Evolutionary conservation across 2,113 vertebrate genomes (phyloP).

Genomic region (Odontesthes bonariensis): DNA sequence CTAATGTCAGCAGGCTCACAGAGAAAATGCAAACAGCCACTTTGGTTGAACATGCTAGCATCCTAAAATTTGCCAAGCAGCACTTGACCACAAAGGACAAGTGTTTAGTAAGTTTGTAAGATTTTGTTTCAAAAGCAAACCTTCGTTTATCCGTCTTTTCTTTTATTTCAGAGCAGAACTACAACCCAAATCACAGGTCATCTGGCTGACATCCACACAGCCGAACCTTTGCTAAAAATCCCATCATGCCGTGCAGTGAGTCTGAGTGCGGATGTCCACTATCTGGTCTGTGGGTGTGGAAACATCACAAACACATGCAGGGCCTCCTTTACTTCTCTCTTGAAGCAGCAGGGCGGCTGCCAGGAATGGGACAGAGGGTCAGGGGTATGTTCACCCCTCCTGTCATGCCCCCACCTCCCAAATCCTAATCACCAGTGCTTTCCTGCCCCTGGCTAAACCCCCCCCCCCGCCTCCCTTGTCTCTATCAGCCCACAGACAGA

Average conservation of each 20-base stretch:
- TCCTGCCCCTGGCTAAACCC: conserved; percentile 62
- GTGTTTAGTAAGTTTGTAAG: no score
- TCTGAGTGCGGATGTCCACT: conserved; percentile 44
- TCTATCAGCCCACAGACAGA: conserved; percentile 66
- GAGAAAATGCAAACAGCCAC: no score
- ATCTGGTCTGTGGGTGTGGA: conserved; percentile 66
- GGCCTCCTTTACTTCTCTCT: conserved; percentile 56
- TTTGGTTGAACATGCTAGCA: no score
- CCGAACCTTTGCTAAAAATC: conserved; percentile 4
- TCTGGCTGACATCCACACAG: neutral
- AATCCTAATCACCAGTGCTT: conserved; percentile 74
- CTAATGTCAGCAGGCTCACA: no score
- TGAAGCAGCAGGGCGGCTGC: conserved; percentile 59
- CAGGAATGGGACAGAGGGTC: conserved; percentile 69
- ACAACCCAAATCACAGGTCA: conserved; percentile 2
- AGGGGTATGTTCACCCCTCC: conserved; percentile 53
- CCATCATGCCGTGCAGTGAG: conserved; percentile 11
- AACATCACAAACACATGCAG: conserved; percentile 70
- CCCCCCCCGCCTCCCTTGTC: conserved; percentile 28
- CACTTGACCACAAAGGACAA: no score
- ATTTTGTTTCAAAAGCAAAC: no score
- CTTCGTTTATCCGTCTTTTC: neutral
- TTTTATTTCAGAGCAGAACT: neutral
- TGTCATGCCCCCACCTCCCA: neutral
- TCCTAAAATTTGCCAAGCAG: no score